Evolutionary conservation across 1,140 invertebrate genomes (phyloP).

Genomic region (Drosophila gunungcola): DNA sequence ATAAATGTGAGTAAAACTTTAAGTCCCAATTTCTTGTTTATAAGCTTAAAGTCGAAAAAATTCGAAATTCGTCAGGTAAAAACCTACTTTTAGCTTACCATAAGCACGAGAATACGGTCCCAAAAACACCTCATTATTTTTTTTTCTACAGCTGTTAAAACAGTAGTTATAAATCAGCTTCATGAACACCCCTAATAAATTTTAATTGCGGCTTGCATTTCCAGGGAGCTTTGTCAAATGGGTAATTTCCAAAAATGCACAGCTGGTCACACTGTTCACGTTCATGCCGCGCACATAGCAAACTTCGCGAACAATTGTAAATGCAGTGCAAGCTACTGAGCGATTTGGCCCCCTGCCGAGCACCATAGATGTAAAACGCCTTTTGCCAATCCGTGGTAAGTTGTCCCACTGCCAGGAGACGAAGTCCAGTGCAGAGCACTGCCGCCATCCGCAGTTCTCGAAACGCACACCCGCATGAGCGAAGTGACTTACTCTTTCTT

Average conservation of each 20-base stretch:
- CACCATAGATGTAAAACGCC: not conserved
- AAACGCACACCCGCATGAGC: constrained; percentile 12
- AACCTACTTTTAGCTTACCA: not conserved
- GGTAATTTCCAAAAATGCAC: not conserved
- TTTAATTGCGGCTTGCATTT: too few species aligned
- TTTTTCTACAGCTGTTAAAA: not conserved
- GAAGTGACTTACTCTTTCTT: constrained; percentile 31
- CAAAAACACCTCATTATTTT: too few species aligned
- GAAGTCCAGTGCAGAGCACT: too few species aligned
- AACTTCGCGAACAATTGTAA: not conserved
- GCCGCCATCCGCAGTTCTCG: not conserved
- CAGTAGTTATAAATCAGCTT: not conserved
- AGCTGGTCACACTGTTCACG: constrained; percentile 3
- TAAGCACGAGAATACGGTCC: too few species aligned
- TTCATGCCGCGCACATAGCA: constrained; percentile 13
- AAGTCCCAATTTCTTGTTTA: too few species aligned
- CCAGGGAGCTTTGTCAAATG: not conserved
- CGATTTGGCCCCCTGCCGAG: not conserved
- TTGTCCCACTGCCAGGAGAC: too few species aligned
- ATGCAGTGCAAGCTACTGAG: not conserved
- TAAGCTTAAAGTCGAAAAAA: too few species aligned
- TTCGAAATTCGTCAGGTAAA: too few species aligned
- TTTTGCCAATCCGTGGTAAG: too few species aligned
- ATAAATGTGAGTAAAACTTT: too few species aligned
- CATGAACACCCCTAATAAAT: not conserved